Evolutionary conservation across 1,140 invertebrate genomes (phyloP), one percentile per base, ranked within the genome.

Genomic region (Zaprionus kolodkinae): DNA sequence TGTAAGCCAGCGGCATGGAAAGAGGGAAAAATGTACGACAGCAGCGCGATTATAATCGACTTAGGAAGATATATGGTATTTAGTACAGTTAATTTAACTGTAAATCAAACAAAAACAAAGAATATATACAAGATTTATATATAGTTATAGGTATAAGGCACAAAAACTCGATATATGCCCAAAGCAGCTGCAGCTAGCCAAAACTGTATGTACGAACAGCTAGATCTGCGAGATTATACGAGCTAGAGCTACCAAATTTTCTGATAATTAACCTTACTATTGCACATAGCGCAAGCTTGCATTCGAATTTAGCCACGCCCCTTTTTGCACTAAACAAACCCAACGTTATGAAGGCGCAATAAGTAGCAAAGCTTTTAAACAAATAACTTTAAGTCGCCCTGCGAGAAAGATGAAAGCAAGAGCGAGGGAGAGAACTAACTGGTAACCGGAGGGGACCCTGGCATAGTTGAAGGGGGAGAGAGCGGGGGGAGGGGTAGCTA

Each of bases 371-470:
- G 45, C 45, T 64, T 62, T 68, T 55, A 67, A 67, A 66, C 77
- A 81, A 72, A 86, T 86, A 65, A 73, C 72, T 79, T 77, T 50
- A 50, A 50, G 45, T 50, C 17, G 17, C 59, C 61, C 61, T 69
- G 57, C 30, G 36, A 60, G 40, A 64, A 54, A 30, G 12, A 15
- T 40, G 1, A 1, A 9, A 55, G 12, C 11, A 25, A 15, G 27
- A n/a, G n/a, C n/a, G n/a, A n/a, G n/a, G 17, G 43, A 6, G 11
- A 12, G 17, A 12, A 21, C 21, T 21, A 21, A 21, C 21, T 21
- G 36, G 59, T 27, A 45, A 60, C 7, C 43, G 17, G 50, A 10
- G 17, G 10, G 2, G 15, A 5, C 52, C 6, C 12, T 11, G 11
- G 21, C 25, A 33, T 55, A 30, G 27, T 55, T 27, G 38, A 15